Evolutionary conservation across 2,113 vertebrate genomes (phyloP).

Genomic region (Felis chaus): DNA sequence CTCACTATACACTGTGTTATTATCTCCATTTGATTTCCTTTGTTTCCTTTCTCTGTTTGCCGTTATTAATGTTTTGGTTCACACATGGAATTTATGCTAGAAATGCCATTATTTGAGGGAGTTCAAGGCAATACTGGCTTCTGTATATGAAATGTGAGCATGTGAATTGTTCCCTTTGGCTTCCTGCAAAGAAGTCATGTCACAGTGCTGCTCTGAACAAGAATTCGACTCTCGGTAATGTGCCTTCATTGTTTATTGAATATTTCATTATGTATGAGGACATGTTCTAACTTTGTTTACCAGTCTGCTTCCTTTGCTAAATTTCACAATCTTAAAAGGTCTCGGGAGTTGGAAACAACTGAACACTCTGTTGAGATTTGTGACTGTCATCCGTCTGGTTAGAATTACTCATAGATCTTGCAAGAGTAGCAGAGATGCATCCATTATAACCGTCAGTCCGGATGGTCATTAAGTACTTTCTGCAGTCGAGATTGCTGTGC

Average conservation of each 20-base stretch:
- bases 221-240: background rate
- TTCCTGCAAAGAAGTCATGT: background rate
- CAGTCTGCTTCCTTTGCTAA: slow-evolving; percentile 62
- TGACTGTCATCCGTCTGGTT: slow-evolving; percentile 63
- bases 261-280: slow-evolving; percentile 64
- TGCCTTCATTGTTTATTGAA: slow-evolving; percentile 57
- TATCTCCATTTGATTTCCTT: background rate
- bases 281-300: slow-evolving; percentile 48
- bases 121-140: background rate
- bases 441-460: slow-evolving; percentile 47
- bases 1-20: background rate
- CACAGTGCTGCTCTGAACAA: background rate
- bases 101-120: slow-evolving; percentile 8
- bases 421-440: slow-evolving; percentile 55
- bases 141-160: slow-evolving; percentile 4
- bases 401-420: slow-evolving; percentile 74
- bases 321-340: slow-evolving; percentile 66
- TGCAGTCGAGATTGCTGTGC: slow-evolving; percentile 9
- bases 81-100: background rate
- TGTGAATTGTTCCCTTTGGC: background rate
- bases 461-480: slow-evolving; percentile 62
- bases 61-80: background rate
- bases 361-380: slow-evolving; percentile 65
- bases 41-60: background rate
- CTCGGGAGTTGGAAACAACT: slow-evolving; percentile 60